A percentile compares a stretch with the other conserved stretches of the same genome.
Conservation (phyloP, 2,888 invertebrate species). For the Diadegma fenestrale region DNA sequence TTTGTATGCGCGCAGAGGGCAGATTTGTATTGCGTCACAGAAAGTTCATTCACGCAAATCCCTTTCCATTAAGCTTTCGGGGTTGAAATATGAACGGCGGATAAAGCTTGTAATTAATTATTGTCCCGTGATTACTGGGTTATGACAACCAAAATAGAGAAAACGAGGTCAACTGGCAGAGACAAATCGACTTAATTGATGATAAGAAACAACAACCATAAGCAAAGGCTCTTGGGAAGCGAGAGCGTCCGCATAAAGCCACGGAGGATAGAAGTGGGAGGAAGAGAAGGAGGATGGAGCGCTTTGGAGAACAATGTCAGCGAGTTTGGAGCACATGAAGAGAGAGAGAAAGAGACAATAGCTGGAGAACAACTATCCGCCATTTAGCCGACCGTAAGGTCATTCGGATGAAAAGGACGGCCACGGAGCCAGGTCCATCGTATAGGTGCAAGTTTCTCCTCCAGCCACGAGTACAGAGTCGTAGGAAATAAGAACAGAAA, state of each 20-base stretch:
- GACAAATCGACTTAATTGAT: constrained; percentile 49
- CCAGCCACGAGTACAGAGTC: background rate
- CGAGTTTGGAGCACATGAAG: constrained; percentile 4
- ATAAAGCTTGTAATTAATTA: constrained; percentile 27
- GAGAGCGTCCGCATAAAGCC: background rate
- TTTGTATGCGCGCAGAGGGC: too few species aligned
- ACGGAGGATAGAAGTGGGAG: constrained; percentile 1
- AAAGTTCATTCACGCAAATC: background rate
- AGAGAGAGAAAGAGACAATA: constrained; percentile 60
- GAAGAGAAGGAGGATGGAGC: background rate
- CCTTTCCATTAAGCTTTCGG: background rate
- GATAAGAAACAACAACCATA: constrained; percentile 55
- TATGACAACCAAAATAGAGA: constrained; percentile 20
- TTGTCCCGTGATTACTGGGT: constrained; percentile 30
- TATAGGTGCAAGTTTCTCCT: constrained; percentile 19
- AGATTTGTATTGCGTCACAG: too few species aligned
- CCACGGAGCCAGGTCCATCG: constrained; percentile 44
- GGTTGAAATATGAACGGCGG: background rate
- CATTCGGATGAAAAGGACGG: constrained; percentile 73
- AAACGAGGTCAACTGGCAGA: constrained; percentile 10
- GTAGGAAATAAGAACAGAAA: constrained; percentile 6
- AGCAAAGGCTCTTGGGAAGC: constrained; percentile 27
- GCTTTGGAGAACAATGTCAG: constrained; percentile 14
- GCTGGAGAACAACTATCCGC: constrained; percentile 61
- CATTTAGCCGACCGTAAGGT: constrained; percentile 68